Evolutionary conservation across 2,113 vertebrate species (phyloP), one percentile per base, ranked within the genome.

Genomic region (Rhinichthys klamathensis): DNA sequence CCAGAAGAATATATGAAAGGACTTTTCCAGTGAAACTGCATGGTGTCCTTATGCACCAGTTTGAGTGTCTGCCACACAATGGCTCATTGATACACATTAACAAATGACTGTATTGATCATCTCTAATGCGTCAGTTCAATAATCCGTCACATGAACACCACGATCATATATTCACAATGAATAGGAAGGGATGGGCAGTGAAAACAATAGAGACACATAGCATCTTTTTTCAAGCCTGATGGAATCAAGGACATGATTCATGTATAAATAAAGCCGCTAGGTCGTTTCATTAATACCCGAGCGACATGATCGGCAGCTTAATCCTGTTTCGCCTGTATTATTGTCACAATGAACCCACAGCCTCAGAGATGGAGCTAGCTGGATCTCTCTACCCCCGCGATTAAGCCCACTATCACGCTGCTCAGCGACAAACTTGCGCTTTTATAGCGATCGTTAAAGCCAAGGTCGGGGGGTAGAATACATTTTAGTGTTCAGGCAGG

Each of bases 281-380:
- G 84, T 65, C 89, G 72, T 87, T 84, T 82, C 82, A 87, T 67
- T 11, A 78, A 85, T 56, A 60, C 75, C 41, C 41, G 80, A 80
- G 27, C 49, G 70, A 56, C 70, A 80, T 56, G 38, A 56, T 69
- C 35, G 44, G 49, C 25, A 27, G 38, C 49, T 89, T 93, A 93
- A 94, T 93, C 91, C 90, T 69, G 83, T 80, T 90, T 89, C 65
- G 77, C 73, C 63, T 38, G 75, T 15, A 79, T 32, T 51, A 86
- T 83, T 85, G 87, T 85, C 80, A 91, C 83, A 87, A 60, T 84
- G 85, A 89, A 84, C 60, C 49, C 73, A 84, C 30, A 82, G 56
- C 77, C 79, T 82, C 27, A 61, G 18, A 73, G 61, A 84, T 63
- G 63, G 60, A 80, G 78, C 84, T 70, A 86, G 75, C 74, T 51